phyloP scores from a whole-genome alignment of 1,140 invertebrate species.

The Penaeus vannamei region DNA sequence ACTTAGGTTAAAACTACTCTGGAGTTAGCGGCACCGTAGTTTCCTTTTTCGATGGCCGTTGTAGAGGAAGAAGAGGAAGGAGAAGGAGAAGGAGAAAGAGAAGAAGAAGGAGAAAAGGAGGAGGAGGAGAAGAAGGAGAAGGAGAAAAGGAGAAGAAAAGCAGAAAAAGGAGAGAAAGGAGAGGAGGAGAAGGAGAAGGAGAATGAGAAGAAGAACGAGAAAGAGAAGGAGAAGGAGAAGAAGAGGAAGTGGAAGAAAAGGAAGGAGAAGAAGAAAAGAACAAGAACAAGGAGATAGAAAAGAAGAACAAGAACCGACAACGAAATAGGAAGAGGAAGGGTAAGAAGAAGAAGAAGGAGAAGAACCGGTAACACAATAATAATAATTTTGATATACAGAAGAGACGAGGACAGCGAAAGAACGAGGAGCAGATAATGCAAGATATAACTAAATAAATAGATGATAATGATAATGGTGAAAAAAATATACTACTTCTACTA shows the following conservation, averaged over 20 bases:
- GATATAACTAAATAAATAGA: not conserved
- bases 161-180: not conserved
- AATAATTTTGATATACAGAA: not conserved
- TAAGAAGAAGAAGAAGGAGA: no score
- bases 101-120: not conserved
- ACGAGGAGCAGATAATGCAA: not conserved
- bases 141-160: not conserved
- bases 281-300: no score
- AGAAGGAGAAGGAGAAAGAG: not conserved
- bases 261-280: no score
- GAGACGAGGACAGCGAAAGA: not conserved
- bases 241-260: no score
- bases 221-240: no score
- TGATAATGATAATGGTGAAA: not conserved
- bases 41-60: no score
- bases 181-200: not conserved
- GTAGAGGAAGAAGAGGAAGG: not conserved
- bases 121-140: not conserved
- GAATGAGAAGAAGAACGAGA: no score
- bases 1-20: no score
- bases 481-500: no score
- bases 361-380: not conserved
- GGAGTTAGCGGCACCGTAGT: no score
- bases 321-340: not conserved
- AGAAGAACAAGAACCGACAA: not conserved